Evolutionary conservation across 2,113 vertebrate genomes (phyloP).

Genomic region (Mystacornis crossleyi): DNA sequence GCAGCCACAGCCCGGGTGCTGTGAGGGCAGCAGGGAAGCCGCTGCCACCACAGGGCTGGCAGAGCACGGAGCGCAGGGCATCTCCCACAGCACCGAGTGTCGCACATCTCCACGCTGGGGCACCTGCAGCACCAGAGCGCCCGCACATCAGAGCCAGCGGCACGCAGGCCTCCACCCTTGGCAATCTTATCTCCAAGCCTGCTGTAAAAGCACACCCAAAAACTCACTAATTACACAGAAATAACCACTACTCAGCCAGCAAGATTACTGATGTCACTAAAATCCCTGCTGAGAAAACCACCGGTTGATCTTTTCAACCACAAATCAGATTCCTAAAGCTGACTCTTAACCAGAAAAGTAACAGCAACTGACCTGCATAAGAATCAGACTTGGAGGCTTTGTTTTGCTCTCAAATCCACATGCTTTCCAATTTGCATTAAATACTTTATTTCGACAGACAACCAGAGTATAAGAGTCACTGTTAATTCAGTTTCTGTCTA

Average conservation of each 20-base stretch:
- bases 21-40: background rate
- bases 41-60: background rate
- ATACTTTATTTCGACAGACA: background rate
- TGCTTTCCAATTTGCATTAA: background rate
- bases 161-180: background rate
- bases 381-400: background rate
- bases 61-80: background rate
- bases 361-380: background rate
- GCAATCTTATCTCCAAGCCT: background rate
- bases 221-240: background rate
- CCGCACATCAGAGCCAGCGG: rapidly evolving
- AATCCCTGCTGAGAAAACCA: constrained; percentile 27
- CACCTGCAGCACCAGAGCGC: background rate
- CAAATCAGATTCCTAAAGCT: constrained; percentile 14
- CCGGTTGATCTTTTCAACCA: constrained; percentile 7
- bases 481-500: background rate
- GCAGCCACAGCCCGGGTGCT: rapidly evolving
- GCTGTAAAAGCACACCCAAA: background rate
- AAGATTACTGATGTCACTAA: background rate
- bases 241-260: background rate
- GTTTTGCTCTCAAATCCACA: background rate
- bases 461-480: background rate
- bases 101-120: background rate
- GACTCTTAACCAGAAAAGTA: constrained; percentile 33
- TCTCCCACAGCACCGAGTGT: rapidly evolving